Conservation (phyloP, 2,113 vertebrate genomes). For the Pseudorasbora parva region DNA sequence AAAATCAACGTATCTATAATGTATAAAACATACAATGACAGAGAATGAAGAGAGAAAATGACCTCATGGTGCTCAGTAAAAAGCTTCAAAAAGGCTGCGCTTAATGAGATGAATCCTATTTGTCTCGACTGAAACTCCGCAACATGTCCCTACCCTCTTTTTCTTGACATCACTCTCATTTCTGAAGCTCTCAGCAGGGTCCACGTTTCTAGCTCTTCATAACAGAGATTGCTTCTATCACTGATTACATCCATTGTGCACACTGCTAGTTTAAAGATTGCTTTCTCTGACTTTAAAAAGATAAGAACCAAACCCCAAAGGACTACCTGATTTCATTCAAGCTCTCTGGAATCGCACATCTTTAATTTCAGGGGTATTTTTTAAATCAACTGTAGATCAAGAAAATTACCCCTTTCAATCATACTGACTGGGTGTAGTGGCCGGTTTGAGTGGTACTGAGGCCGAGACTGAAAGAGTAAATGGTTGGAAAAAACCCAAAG, state of each 20-base stretch:
- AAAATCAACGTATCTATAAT: too few species aligned
- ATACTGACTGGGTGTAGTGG: not conserved
- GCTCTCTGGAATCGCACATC: not conserved
- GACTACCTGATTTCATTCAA: not conserved
- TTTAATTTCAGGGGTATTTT: not conserved
- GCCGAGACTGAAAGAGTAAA: slow-evolving; percentile 19
- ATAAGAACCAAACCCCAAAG: not conserved
- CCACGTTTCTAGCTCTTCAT: not conserved
- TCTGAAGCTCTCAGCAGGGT: not conserved
- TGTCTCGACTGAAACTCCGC: not conserved
- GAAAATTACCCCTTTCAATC: slow-evolving; percentile 27
- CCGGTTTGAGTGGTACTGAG: not conserved
- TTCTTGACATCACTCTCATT: not conserved
- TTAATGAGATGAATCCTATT: not conserved
- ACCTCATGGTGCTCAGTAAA: not conserved
- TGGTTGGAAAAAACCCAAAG: not conserved
- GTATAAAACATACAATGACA: not conserved
- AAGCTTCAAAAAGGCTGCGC: not conserved
- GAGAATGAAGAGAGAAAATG: not conserved
- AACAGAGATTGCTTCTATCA: slow-evolving; percentile 1
- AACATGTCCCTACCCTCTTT: not conserved
- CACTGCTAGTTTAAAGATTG: slow-evolving; percentile 12
- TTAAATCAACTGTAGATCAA: not conserved
- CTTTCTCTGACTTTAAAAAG: not conserved
- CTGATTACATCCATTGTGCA: slow-evolving; percentile 33